phyloP scores from a whole-genome alignment of 2,113 vertebrate species.

The Mixornis gularis region DNA sequence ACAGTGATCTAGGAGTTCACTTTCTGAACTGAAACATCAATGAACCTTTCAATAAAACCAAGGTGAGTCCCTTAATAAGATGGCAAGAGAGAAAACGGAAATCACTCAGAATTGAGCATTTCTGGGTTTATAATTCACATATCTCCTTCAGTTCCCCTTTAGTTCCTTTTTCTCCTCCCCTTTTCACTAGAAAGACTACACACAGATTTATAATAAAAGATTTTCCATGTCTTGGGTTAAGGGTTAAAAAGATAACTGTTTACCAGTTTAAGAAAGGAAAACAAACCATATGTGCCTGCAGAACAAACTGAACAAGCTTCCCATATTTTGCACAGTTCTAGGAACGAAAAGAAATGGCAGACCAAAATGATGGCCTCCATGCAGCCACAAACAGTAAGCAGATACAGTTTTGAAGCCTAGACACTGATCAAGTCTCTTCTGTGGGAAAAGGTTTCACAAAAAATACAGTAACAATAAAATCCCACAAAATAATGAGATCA shows the following conservation, averaged over 20 bases:
- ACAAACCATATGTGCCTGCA: neutral
- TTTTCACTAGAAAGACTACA: neutral
- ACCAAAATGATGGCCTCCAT: neutral
- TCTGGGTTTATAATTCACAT: neutral
- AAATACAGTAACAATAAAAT: neutral
- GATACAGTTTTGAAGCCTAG: neutral
- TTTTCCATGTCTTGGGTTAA: neutral
- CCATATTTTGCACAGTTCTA: neutral
- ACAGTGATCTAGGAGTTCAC: neutral
- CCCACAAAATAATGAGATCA: neutral
- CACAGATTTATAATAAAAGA: neutral
- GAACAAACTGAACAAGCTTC: neutral
- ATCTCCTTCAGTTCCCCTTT: neutral
- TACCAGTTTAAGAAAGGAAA: neutral
- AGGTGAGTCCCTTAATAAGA: neutral
- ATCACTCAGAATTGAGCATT: neutral
- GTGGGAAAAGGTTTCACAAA: neutral
- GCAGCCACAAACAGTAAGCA: neutral
- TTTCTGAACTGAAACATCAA: neutral
- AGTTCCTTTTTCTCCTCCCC: neutral
- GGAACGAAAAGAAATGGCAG: neutral
- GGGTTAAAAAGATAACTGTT: neutral
- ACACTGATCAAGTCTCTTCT: neutral
- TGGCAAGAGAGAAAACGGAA: neutral
- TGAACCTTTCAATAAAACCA: neutral